Evolutionary conservation across 2,113 vertebrate species (phyloP).

Genomic region (Megaceryle torquata): DNA sequence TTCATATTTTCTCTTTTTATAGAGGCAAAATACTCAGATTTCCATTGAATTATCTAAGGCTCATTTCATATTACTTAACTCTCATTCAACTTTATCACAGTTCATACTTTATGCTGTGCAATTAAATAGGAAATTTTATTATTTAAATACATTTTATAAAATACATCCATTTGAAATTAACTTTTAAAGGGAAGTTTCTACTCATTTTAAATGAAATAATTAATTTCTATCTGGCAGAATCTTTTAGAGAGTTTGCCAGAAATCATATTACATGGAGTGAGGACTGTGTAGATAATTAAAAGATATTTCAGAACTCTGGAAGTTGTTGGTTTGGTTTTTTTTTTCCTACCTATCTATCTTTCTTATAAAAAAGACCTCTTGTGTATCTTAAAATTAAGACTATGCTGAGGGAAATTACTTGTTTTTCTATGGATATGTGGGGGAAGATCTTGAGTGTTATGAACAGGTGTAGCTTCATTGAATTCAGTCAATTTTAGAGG

Average conservation of each 20-base stretch:
- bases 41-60: not conserved
- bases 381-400: not conserved
- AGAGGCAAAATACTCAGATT: not conserved
- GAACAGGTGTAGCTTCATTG: not conserved
- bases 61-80: not conserved
- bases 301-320: not conserved
- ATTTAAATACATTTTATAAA: not conserved
- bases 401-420: not conserved
- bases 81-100: not conserved
- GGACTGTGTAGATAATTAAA: not conserved
- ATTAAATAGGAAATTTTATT: not conserved
- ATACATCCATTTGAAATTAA: not conserved
- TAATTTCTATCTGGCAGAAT: not conserved
- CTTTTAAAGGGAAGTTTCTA: not conserved
- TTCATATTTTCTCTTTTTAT: not conserved
- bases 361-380: not conserved
- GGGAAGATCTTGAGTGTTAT: not conserved
- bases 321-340: not conserved
- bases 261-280: not conserved
- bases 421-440: not conserved
- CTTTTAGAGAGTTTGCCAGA: not conserved
- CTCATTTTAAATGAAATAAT: not conserved
- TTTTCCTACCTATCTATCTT: not conserved
- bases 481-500: not conserved
- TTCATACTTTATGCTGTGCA: not conserved